phyloP scores from a whole-genome alignment of 1,140 invertebrate genomes.

The Drosophila suzukii region DNA sequence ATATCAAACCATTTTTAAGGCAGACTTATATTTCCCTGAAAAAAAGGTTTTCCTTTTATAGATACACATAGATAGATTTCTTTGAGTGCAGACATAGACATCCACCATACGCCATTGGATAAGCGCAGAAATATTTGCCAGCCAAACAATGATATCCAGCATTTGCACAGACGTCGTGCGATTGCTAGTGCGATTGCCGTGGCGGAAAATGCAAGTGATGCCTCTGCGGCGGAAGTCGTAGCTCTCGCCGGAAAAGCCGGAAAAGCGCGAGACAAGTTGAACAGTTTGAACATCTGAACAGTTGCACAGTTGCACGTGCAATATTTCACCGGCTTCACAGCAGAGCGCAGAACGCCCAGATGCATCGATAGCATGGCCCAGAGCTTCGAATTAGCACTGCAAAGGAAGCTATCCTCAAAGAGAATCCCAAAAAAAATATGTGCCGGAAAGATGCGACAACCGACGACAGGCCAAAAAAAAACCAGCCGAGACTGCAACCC shows the following conservation, averaged over 20 bases:
- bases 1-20: no score
- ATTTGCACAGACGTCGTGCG: constrained; percentile 50
- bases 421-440: constrained; percentile 34
- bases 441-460: constrained; percentile 67
- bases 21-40: no score
- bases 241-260: constrained; percentile 56
- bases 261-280: constrained; percentile 68
- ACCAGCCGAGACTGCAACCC: constrained; percentile 39
- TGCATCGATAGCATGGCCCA: constrained; percentile 55
- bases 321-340: constrained; percentile 46
- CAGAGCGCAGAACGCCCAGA: constrained; percentile 31
- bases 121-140: constrained; percentile 75
- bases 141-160: constrained; percentile 77
- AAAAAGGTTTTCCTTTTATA: background rate
- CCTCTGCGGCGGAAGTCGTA: constrained; percentile 68
- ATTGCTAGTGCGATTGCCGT: constrained; percentile 7
- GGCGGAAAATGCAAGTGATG: constrained; percentile 77
- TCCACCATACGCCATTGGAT: constrained; percentile 41
- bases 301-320: constrained; percentile 56
- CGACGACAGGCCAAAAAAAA: constrained; percentile 56
- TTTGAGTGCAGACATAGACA: background rate
- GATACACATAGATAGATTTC: background rate
- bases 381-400: constrained; percentile 33
- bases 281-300: constrained; percentile 26
- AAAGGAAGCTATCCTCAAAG: constrained; percentile 28